phyloP scores from a whole-genome alignment of 2,888 invertebrate species.

The Phaedon cochleariae region DNA sequence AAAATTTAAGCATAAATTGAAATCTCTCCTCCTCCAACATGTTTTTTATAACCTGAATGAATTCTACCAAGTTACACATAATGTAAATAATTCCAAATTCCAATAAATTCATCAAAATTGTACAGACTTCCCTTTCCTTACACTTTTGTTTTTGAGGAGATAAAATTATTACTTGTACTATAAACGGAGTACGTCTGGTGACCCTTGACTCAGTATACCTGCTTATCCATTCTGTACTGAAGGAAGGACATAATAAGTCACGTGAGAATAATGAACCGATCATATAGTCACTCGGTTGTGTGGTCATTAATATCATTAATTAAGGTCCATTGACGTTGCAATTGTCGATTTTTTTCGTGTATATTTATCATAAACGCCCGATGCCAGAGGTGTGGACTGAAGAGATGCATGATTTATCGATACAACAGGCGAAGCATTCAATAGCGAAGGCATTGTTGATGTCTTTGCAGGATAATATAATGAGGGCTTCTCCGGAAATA shows the following conservation, averaged over 20 bases:
- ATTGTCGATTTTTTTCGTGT: neutral
- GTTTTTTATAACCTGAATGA: too few relatives aligned
- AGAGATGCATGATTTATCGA: neutral
- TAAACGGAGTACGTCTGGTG: too few relatives aligned
- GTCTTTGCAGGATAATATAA: too few relatives aligned
- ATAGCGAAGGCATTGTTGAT: neutral
- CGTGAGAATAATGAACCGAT: neutral
- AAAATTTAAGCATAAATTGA: too few relatives aligned
- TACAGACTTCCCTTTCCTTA: too few relatives aligned
- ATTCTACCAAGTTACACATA: too few relatives aligned
- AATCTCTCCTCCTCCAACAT: too few relatives aligned
- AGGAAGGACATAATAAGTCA: neutral
- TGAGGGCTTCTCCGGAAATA: too few relatives aligned
- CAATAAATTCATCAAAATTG: too few relatives aligned
- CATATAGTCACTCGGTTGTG: neutral
- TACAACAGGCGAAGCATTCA: neutral
- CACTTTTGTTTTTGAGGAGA: too few relatives aligned
- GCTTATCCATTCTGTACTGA: neutral
- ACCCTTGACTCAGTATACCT: neutral
- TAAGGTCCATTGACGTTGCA: neutral
- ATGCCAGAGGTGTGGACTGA: constrained; percentile 13
- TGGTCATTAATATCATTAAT: constrained; percentile 1
- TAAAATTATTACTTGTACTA: too few relatives aligned
- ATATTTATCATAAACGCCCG: neutral
- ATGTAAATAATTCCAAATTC: too few relatives aligned